phyloP scores from a whole-genome alignment of 2,113 vertebrate species.

The Oreochromis niloticus region DNA sequence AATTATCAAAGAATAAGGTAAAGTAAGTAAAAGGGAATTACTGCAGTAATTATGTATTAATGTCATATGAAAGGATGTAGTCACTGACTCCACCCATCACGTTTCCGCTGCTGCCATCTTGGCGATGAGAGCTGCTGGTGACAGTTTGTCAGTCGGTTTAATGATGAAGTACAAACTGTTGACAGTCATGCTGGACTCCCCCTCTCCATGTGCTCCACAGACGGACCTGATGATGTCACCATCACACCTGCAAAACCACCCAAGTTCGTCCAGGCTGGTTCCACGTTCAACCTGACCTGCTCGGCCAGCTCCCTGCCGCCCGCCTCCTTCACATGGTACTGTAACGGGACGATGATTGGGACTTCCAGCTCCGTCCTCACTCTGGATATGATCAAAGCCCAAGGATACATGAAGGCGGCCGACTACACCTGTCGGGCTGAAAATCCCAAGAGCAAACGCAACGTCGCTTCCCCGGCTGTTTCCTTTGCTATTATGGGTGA shows the following conservation, averaged over 20 bases:
- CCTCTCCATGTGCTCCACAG: constrained; percentile 20
- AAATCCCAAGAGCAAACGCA: constrained; percentile 53
- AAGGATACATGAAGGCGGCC: rapidly evolving
- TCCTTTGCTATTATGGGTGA: constrained; percentile 54
- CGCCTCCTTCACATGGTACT: constrained; percentile 51
- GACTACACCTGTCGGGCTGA: constrained; percentile 51
- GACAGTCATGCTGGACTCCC: not conserved
- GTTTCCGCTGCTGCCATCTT: not conserved
- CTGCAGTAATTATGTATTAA: not conserved
- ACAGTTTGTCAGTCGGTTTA: not conserved
- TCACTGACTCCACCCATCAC: not conserved
- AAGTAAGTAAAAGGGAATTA: not conserved
- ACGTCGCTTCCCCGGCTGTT: rapidly evolving
- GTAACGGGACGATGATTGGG: rapidly evolving
- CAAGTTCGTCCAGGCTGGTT: not conserved
- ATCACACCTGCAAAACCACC: not conserved
- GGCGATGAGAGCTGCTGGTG: not conserved
- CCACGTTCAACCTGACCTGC: constrained; percentile 59
- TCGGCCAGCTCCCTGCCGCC: constrained; percentile 35
- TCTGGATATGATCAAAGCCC: not conserved
- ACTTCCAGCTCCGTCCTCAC: not conserved
- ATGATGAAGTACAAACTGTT: not conserved
- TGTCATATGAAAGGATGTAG: not conserved
- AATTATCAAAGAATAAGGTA: not conserved
- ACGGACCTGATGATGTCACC: constrained; percentile 57